phyloP scores from a whole-genome alignment of 2,888 invertebrate genomes.

The Autographa gamma region DNA sequence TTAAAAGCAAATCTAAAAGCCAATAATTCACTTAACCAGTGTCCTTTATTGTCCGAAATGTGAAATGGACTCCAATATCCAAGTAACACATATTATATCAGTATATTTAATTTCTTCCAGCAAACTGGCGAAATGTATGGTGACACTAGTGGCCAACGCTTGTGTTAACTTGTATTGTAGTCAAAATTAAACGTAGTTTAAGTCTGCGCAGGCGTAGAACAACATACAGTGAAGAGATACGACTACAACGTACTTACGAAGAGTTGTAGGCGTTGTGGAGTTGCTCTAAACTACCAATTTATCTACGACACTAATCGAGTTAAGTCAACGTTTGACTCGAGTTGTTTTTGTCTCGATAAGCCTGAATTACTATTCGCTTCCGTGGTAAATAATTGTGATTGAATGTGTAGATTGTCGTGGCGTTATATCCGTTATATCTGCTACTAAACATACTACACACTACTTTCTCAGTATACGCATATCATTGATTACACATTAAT shows the following conservation, averaged over 20 bases:
- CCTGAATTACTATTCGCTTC: background rate
- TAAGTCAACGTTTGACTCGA: slow-evolving; percentile 1
- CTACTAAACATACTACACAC: too few species aligned
- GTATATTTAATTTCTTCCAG: slow-evolving; percentile 45
- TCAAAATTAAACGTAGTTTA: slow-evolving; percentile 49
- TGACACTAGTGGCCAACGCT: slow-evolving; percentile 38
- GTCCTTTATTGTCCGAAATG: background rate
- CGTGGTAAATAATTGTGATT: background rate
- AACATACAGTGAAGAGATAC: slow-evolving; percentile 12
- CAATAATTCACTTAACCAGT: background rate
- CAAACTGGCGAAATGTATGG: slow-evolving; percentile 34
- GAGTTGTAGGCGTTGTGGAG: slow-evolving; percentile 7
- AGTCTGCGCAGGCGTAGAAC: slow-evolving; percentile 17
- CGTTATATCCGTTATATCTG: background rate
- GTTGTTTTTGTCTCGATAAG: background rate
- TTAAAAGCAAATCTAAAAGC: too few species aligned
- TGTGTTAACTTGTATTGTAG: slow-evolving; percentile 42
- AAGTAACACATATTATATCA: slow-evolving; percentile 8
- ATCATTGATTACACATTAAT: too few species aligned
- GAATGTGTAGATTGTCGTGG: background rate
- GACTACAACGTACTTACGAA: slow-evolving; percentile 12
- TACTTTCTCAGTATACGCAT: too few species aligned
- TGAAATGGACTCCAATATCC: background rate
- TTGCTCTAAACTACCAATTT: slow-evolving; percentile 14
- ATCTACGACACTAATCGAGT: slow-evolving; percentile 30